Conservation (phyloP, 2,888 invertebrate genomes). For the Erebia epiphron region DNA sequence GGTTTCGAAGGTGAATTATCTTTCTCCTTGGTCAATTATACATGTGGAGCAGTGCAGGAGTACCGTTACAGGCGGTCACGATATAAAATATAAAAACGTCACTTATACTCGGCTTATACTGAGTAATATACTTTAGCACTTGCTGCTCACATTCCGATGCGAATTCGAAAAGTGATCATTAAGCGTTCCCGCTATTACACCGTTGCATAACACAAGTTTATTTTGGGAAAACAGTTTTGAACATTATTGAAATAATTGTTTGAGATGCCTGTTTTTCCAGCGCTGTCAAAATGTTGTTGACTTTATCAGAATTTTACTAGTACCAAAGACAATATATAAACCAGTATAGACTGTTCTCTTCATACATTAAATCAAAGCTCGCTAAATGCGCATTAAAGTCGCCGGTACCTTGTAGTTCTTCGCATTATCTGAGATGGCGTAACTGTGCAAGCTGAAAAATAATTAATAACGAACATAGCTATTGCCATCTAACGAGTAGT, state of each 20-base stretch:
- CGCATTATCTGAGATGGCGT: too few relatives aligned
- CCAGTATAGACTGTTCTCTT: too few relatives aligned
- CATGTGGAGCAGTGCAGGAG: constrained; percentile 1
- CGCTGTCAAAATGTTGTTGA: too few relatives aligned
- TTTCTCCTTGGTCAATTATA: constrained; percentile 15
- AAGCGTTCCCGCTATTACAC: constrained; percentile 33
- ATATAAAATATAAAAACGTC: constrained; percentile 15
- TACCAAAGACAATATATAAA: too few relatives aligned
- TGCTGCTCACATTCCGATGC: constrained; percentile 48
- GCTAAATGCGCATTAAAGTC: too few relatives aligned
- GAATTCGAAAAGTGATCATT: constrained; percentile 49
- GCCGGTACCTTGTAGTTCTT: too few relatives aligned
- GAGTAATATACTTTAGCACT: constrained; percentile 6
- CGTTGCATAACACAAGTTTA: constrained; percentile 27
- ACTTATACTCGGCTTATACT: neutral
- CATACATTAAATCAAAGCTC: too few relatives aligned
- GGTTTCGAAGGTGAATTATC: constrained; percentile 3
- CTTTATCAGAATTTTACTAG: neutral
- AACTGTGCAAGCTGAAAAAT: too few relatives aligned
- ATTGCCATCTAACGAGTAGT: too few relatives aligned
- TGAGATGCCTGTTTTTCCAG: neutral
- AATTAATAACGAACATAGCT: too few relatives aligned
- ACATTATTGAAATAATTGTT: neutral
- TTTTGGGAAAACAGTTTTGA: neutral
- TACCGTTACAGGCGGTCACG: constrained; percentile 12